Evolutionary conservation across 30 jellyfish, hydroid and myxozoan species (phyloP).

Genomic region (Chrysaora quinquecirrha): DNA sequence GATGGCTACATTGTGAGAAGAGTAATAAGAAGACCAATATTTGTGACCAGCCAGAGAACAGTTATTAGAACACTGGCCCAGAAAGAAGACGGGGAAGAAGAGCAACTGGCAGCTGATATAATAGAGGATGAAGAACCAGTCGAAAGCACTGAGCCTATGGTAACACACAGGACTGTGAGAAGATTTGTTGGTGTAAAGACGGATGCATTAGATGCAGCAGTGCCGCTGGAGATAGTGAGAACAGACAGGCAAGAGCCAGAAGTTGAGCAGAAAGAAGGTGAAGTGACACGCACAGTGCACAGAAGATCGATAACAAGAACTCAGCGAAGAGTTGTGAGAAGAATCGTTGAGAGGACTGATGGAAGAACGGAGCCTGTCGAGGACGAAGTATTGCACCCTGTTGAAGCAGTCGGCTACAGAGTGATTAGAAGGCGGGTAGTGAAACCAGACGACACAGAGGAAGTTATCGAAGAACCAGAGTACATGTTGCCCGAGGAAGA

Average conservation of each 20-base stretch:
- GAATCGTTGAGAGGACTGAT: slow-evolving; percentile 48
- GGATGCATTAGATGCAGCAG: background rate
- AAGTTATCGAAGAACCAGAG: slow-evolving; percentile 56
- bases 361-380: slow-evolving; percentile 41
- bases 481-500: slow-evolving; percentile 64
- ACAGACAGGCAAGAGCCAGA: slow-evolving; percentile 78
- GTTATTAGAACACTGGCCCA: background rate
- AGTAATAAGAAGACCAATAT: slow-evolving; percentile 4
- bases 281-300: slow-evolving; percentile 71
- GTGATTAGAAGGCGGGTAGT: background rate
- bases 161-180: slow-evolving; percentile 18
- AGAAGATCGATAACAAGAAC: slow-evolving; percentile 66
- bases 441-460: slow-evolving; percentile 7
- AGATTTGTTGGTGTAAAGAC: slow-evolving; percentile 1
- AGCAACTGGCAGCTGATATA: slow-evolving; percentile 1
- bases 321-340: slow-evolving; percentile 75
- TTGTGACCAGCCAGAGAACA: background rate
- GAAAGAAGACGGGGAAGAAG: background rate
- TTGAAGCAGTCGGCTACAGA: background rate
- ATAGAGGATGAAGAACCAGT: slow-evolving; percentile 15
- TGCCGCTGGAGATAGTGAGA: slow-evolving; percentile 20
- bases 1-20: background rate
- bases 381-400: slow-evolving; percentile 20
- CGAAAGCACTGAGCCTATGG: slow-evolving; percentile 44
- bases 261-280: slow-evolving; percentile 59